Conservation (phyloP, 2,888 invertebrate genomes). For the Coecobrya sp. region DNA sequence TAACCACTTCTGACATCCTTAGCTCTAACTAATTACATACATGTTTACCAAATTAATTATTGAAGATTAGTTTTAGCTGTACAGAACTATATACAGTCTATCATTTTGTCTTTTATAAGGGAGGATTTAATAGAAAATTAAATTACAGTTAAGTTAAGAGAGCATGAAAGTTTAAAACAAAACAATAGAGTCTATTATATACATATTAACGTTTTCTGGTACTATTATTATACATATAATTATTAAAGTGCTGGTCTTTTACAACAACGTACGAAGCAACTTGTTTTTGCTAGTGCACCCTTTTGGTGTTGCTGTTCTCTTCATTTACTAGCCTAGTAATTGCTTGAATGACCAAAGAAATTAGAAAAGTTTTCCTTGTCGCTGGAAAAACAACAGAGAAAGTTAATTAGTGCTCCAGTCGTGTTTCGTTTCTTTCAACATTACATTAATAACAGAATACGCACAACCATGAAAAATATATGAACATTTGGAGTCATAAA, state of each 20-base stretch:
- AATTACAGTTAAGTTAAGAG: background rate
- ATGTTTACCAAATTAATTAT: slow-evolving; percentile 30
- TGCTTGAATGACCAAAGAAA: slow-evolving; percentile 73
- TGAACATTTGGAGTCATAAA: background rate
- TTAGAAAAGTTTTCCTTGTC: slow-evolving; percentile 73
- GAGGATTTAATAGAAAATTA: too few species aligned
- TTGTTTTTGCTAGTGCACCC: background rate
- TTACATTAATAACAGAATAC: slow-evolving; percentile 16
- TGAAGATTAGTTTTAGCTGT: too few species aligned
- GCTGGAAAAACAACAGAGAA: slow-evolving; percentile 40
- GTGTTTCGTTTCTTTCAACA: slow-evolving; percentile 55
- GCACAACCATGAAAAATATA: background rate
- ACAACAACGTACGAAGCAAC: background rate
- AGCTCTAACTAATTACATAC: slow-evolving; percentile 8
- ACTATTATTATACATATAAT: too few species aligned
- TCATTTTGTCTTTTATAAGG: too few species aligned
- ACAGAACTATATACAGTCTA: too few species aligned
- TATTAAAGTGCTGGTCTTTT: too few species aligned
- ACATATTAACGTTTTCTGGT: too few species aligned
- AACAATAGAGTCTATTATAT: background rate
- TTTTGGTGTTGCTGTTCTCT: background rate
- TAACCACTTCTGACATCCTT: background rate
- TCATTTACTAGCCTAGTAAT: slow-evolving; percentile 44
- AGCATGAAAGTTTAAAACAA: background rate
- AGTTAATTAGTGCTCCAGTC: slow-evolving; percentile 76